These are phyloP conservation scores for Drosophila pseudotalamancana DNA, from an alignment of 2,888 invertebrate genomes.

Conservation along the genomic window DNA sequence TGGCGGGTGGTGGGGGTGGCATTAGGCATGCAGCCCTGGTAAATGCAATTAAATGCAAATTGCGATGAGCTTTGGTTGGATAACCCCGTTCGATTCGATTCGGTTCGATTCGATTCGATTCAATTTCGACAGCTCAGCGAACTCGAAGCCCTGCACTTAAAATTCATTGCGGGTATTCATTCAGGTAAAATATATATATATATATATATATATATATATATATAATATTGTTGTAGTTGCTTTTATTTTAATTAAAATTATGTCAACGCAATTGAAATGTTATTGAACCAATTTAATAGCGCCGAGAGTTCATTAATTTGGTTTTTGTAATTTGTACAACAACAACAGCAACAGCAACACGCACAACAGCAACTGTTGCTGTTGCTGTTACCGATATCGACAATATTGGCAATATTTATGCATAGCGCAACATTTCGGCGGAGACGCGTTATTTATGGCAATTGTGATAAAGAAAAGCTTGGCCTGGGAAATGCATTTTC, in stretches of 20 bases:
- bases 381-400: constrained; percentile 27
- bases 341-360: too few species aligned
- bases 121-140: constrained; percentile 55
- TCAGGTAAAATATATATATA: too few species aligned
- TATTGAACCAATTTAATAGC: constrained; percentile 70
- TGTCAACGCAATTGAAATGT: constrained; percentile 79
- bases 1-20: constrained; percentile 1
- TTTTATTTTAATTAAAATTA: constrained; percentile 75
- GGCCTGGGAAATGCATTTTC: constrained; percentile 53
- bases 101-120: too few species aligned
- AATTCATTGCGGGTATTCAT: constrained; percentile 66
- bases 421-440: constrained; percentile 34
- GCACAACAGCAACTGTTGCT: constrained; percentile 20
- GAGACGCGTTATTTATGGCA: constrained; percentile 59
- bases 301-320: constrained; percentile 72
- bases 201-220: too few species aligned
- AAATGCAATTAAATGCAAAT: constrained; percentile 69
- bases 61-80: constrained; percentile 32
- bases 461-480: constrained; percentile 56
- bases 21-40: constrained; percentile 65
- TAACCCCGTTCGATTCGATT: constrained; percentile 71
- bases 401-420: constrained; percentile 63
- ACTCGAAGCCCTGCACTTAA: constrained; percentile 44
- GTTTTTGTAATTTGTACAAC: constrained; percentile 75
- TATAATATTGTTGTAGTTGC: constrained; percentile 43